Percentiles rank a stretch among this genome's conserved stretches.
These are phyloP conservation scores for Ochlodes sylvanus DNA, from an alignment of 2,888 invertebrate genomes.

Conservation along the genomic window DNA sequence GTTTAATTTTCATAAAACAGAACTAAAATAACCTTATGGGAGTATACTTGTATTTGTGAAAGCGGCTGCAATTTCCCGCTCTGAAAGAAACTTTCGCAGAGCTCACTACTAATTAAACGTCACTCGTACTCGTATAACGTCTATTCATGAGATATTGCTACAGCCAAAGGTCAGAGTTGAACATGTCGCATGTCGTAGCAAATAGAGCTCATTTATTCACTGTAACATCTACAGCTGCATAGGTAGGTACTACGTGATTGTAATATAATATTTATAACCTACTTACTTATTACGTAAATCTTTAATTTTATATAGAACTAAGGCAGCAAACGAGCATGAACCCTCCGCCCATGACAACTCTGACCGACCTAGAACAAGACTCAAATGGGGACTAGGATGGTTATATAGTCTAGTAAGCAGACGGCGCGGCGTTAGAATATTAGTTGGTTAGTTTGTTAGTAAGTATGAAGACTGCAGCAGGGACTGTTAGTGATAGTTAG, in stretches of 20 bases:
- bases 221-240: neutral
- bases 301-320: too few relatives aligned
- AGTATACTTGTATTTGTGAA: conserved; percentile 3
- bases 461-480: too few relatives aligned
- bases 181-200: neutral
- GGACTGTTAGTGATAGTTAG: too few relatives aligned
- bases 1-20: neutral
- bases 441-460: too few relatives aligned
- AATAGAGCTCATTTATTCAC: conserved; percentile 6
- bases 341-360: too few relatives aligned
- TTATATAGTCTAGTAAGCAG: too few relatives aligned
- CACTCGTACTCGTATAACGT: neutral
- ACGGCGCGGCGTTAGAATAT: too few relatives aligned
- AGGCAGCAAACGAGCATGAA: too few relatives aligned
- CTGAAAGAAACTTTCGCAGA: conserved; percentile 18
- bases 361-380: too few relatives aligned
- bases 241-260: neutral
- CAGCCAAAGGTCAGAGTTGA: conserved; percentile 24
- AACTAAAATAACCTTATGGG: neutral
- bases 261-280: neutral
- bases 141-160: neutral
- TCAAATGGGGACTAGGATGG: too few relatives aligned
- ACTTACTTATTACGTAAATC: too few relatives aligned
- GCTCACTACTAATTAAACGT: conserved; percentile 18
- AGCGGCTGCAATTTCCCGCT: conserved; percentile 11